phyloP scores from a whole-genome alignment of 2,797 vertebrate genomes.

The Knipowitschia caucasica region DNA sequence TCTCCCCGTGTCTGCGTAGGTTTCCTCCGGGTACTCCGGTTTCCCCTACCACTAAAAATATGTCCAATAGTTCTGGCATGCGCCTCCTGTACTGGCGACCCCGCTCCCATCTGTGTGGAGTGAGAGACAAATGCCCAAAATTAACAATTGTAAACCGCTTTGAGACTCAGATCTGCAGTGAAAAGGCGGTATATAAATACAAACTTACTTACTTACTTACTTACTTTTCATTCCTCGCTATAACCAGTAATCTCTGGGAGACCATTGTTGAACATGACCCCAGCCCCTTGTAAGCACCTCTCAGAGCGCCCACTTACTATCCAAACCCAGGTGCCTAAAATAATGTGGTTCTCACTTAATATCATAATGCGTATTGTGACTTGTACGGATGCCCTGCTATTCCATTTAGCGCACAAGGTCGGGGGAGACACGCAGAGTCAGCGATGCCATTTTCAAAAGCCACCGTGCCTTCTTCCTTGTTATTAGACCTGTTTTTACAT shows the following conservation, averaged over 20 bases:
- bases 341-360: slow-evolving; percentile 35
- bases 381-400: slow-evolving; percentile 11
- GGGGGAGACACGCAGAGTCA: slow-evolving; percentile 51
- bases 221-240: slow-evolving; percentile 5
- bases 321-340: slow-evolving; percentile 24
- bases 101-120: no score
- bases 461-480: slow-evolving; percentile 31
- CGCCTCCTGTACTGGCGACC: no score
- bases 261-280: slow-evolving; percentile 1
- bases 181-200: no score
- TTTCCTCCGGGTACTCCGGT: no score
- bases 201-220: no score
- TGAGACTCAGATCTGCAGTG: no score
- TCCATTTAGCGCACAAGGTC: slow-evolving; percentile 45
- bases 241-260: slow-evolving; percentile 4
- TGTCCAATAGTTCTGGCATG: no score
- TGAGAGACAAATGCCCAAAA: no score
- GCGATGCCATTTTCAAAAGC: slow-evolving; percentile 25
- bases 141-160: no score
- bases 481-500: neutral
- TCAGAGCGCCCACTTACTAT: slow-evolving; percentile 31
- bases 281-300: slow-evolving; percentile 18
- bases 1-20: no score
- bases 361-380: slow-evolving; percentile 9
- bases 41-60: no score